Evolutionary conservation across 1,140 invertebrate species (phyloP).

Genomic region (Manduca sexta): DNA sequence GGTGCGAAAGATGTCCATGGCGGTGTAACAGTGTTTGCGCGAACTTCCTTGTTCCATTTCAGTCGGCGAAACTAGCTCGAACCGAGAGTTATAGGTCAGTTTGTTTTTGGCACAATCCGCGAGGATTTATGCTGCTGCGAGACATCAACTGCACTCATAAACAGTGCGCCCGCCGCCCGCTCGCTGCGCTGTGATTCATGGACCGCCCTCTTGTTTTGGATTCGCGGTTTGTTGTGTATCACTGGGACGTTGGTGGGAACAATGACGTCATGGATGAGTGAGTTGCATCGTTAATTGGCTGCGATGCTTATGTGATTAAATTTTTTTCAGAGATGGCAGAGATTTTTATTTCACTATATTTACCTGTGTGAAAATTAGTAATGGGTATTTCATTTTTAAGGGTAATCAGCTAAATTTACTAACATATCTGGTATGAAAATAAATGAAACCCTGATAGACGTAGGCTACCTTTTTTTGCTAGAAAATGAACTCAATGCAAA

Average conservation of each 20-base stretch:
- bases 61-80: constrained; percentile 15
- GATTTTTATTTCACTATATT: too few relatives aligned
- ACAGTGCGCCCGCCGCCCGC: constrained; percentile 24
- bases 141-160: constrained; percentile 47
- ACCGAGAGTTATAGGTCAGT: constrained; percentile 20
- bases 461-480: too few relatives aligned
- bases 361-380: too few relatives aligned
- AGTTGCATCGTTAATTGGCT: background rate
- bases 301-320: background rate
- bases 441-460: too few relatives aligned
- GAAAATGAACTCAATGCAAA: too few relatives aligned
- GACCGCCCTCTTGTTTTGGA: constrained; percentile 22
- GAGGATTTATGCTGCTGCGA: constrained; percentile 31
- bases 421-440: too few relatives aligned
- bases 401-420: too few relatives aligned
- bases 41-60: constrained; percentile 20
- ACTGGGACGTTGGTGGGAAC: constrained; percentile 2
- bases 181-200: constrained; percentile 24
- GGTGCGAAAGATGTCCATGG: constrained; percentile 9
- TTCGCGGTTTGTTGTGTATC: constrained; percentile 18
- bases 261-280: background rate
- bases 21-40: constrained; percentile 17
- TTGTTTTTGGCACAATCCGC: constrained; percentile 32
- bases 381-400: too few relatives aligned
- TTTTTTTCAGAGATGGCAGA: too few relatives aligned